Conservation (phyloP, 1,140 invertebrate genomes). For the Eriosoma lanigerum region DNA sequence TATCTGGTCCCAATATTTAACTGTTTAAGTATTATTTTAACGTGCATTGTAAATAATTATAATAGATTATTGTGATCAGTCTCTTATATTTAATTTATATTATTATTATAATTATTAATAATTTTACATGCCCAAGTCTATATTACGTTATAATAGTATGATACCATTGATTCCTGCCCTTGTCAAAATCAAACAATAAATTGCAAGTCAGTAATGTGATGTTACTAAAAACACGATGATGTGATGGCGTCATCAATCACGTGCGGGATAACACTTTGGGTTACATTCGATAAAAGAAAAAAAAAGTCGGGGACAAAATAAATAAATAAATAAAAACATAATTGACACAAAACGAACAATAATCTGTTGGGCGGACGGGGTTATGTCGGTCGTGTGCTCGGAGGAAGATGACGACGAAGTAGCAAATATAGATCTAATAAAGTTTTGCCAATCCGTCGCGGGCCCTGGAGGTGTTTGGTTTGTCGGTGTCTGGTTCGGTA, state of each 20-base stretch:
- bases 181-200: too few relatives aligned
- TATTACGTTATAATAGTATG: too few relatives aligned
- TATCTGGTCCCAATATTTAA: too few relatives aligned
- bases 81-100: too few relatives aligned
- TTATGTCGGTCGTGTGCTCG: not conserved
- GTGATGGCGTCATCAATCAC: not conserved
- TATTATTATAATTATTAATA: too few relatives aligned
- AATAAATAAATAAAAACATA: slow-evolving; percentile 46
- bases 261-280: not conserved
- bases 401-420: not conserved
- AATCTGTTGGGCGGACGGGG: slow-evolving; percentile 1
- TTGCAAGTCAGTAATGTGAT: too few relatives aligned
- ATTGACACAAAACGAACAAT: slow-evolving; percentile 46
- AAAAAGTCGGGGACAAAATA: slow-evolving; percentile 4
- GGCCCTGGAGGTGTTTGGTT: slow-evolving; percentile 47
- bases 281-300: slow-evolving; percentile 15
- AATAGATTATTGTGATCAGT: too few relatives aligned
- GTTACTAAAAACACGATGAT: too few relatives aligned
- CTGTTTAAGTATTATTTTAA: too few relatives aligned
- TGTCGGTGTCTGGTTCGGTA: slow-evolving; percentile 44
- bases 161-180: too few relatives aligned
- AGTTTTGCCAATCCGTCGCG: slow-evolving; percentile 17
- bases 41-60: too few relatives aligned
- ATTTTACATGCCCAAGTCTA: too few relatives aligned
- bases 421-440: slow-evolving; percentile 49